Evolutionary conservation across 2,888 invertebrate species (phyloP), one percentile per base, ranked within the genome.

Genomic region (Pseudoips prasinana): DNA sequence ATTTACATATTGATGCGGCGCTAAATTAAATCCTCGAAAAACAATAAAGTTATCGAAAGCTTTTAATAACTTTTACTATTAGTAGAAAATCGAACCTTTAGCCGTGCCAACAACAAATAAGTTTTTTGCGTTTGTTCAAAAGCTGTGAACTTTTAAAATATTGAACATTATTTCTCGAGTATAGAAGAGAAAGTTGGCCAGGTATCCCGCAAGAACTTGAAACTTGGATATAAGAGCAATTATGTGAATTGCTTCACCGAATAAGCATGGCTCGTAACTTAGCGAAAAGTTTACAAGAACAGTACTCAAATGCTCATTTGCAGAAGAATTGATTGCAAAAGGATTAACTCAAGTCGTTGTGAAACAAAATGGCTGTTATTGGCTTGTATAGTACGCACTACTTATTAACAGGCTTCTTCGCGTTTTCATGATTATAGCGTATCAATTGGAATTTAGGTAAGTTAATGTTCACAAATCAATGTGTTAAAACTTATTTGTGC

Each of bases 241-340:
- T 80, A 74, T 54, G 62, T 62, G 65, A 78, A 73, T 70, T 73
- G 73, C 68, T 72, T 61, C 61, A 67, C 61, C 65, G 68, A 73
- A 69, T 76, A 73, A 72, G 71, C 64, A 77, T 59, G 47, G 61
- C 51, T 69, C 57, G 52, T 55, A 66, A 68, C 60, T 73, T 58
- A 30, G 39, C 29, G 48, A 52, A 62, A 72, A 77, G 62, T 77
- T 75, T 65, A 43, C 55, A 51, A 60, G 61, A 70, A 76, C 63
- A 68, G 65, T 59, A 58, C 64, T 75, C 71, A 73, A 77, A 73
- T 73, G 65, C 63, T 58, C 61, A 65, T 60, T 68, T 64, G 58
- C 52, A 44, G 47, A 56, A 63, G 65, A 71, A 75, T 67, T 73
- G 65, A 74, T 69, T 60, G 66, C 63, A 43, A 64, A 28, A 33